Evolutionary conservation across 2,797 vertebrate species (phyloP), one percentile per base, ranked within the genome.

Genomic region (Microctenopoma lineatum): DNA sequence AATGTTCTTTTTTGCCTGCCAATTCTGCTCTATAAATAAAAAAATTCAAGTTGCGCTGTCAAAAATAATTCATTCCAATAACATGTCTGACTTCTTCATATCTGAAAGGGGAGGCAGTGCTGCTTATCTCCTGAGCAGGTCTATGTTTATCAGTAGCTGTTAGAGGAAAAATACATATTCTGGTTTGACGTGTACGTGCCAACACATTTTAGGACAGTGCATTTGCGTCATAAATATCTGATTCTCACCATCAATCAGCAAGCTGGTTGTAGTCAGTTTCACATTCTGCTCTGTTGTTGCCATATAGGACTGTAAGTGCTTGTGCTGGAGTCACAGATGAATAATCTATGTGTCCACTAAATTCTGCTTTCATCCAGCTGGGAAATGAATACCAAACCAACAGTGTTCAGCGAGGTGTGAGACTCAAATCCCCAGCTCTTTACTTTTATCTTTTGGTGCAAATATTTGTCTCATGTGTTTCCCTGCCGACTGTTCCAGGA

Each of bases 391-490:
- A 90, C 75, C 65, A 84, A 88, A 84, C 74, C 80, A 87, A 81
- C 84, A 78, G 83, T 88, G 89, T 86, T 90, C 89, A 90, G 74
- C 34, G 79, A 92, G 88, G 85, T 87, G 86, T 89, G 73, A 68
- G 75, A 87, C 80, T 88, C 73, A 81, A 87, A 91, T 88, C 88
- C 87, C 81, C 10, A 62, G 82, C 84, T 86, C 79, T 88, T 85
- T 80, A 79, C 84, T 88, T 88, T 90, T 92, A 92, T 92, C 89
- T 90, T 79, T 77, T 45, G 74, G 67, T 77, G 83, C 90, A 91
- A 91, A 91, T 91, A 89, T 92, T 92, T 90, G 86, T 89, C 88
- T 84, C 81, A 77, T 85, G 88, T 82, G 87, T 89, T 88, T 89
- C 80, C 80, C 71, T 68, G 70, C 74, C 85, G 66, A 86, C 83